Base-by-base conservation (phyloP, 2,888 invertebrate genomes). In the Epistrophe grossulariae region DNA sequence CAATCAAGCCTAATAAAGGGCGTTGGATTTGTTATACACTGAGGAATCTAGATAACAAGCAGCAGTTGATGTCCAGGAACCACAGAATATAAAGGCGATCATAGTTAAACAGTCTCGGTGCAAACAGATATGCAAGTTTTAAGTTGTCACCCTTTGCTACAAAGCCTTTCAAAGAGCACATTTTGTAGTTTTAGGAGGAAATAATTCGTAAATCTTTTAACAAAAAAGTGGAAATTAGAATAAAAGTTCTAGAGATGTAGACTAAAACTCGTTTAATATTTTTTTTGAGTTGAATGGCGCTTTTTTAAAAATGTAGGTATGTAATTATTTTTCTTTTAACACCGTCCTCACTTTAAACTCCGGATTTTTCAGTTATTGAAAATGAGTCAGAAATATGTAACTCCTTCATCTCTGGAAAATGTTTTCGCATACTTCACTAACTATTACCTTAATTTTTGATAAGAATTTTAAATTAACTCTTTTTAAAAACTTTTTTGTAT, bases 401-500 rank as follows among this genome's bases (percentile, higher is more conserved):
- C 19, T 17, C 4, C 8, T 48, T 10, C 48, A 3, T 11, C 3
- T 50, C 10, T 52, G 13, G 13, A 52, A 24, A 24, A 2, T 52
- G 4, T 45, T 6, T n/a, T 45, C 8, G 45, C 2, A n/a, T 8
- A 45, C 8, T 2, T 45, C 8, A 8, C n/a, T 8, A n/a, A 45
- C 45, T 45, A 1, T 57, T 50, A 10, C 9, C 1, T 52, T 0
- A 24, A 3, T 24, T 15, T 1, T 52, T 52, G 24, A 24, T 24
- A 24, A 6, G 13, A 24, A 52, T 28, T 28, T 15, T 15, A 28
- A 52, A 52, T 24, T 5, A 24, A 19, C 50, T 84, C 17, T 57
- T 62, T 77, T 24, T 24, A 45, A 72, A 28, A 66, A 55, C 52
- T 6, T 52, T 77, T 73, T 70, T 68, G 28, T 35, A 55, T 60